These are phyloP conservation scores for Drosophila borborema DNA, from an alignment of 2,888 invertebrate genomes.

Conservation along the genomic window DNA sequence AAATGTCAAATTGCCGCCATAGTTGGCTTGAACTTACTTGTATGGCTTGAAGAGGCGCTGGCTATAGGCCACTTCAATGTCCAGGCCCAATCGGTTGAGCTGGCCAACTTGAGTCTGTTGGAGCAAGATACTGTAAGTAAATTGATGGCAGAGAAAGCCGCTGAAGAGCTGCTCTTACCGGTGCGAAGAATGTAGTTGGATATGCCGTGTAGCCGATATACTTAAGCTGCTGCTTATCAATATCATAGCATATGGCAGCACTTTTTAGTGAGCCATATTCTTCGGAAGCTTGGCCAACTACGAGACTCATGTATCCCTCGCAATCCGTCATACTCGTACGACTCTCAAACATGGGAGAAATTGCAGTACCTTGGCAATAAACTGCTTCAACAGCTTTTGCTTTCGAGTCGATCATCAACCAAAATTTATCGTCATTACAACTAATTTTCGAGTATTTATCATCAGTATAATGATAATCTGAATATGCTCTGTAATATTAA, in stretches of 20 bases:
- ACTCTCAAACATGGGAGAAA: background rate
- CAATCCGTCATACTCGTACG: background rate
- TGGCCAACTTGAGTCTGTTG: conserved; percentile 1
- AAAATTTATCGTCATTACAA: background rate
- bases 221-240: background rate
- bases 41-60: background rate
- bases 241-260: background rate
- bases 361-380: accelerated
- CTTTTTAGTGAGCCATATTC: background rate
- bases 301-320: background rate
- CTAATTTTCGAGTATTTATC: background rate
- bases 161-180: background rate
- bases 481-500: background rate
- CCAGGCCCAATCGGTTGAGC: background rate
- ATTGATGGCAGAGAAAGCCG: background rate
- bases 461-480: background rate
- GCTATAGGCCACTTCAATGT: background rate
- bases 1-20: background rate
- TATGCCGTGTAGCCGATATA: background rate
- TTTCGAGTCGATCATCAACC: accelerated
- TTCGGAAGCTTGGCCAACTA: background rate
- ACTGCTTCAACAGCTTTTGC: accelerated
- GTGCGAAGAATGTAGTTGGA: background rate
- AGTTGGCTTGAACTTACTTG: background rate
- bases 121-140: background rate